Evolutionary conservation across 2,888 invertebrate species (phyloP), one percentile per base, ranked within the genome.

Genomic region (Campoplex nolae): DNA sequence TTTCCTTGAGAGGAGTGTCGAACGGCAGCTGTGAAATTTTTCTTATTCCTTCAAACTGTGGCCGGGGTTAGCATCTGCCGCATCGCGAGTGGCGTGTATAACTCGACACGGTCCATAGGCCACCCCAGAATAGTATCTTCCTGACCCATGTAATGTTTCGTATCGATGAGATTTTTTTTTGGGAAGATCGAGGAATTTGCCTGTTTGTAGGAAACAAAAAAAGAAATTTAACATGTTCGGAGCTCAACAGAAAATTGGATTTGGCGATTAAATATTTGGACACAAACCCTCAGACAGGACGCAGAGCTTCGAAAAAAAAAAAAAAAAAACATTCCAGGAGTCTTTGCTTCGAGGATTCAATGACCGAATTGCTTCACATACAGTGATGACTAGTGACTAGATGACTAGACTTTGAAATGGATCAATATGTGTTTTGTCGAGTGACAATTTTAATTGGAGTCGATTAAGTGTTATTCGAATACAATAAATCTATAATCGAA

Each of bases 1-100:
- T 75, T 87, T 84, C 87, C 77, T 82, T 58, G 42, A 75, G 84
- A 84, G 80, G 51, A 51, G 73, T 67, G 67, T 82, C 81, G 84
- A 87, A 78, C 84, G 77, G 81, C 87, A 87, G 87, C 87, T 87
- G 87, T 84, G 77, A 74, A 70, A 42, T 83, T 81, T 86, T 84
- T 82, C 75, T 86, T 74, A 35, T 54, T 73, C 65, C 45, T 28
- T 65, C 58, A 62, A 82, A 62, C 62, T 54, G 54, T 73, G 78
- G 32, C 35, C 78, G 68, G 82, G 88, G 80, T 81, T 80, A 82
- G 65, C 88, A 88, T 88, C 88, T 88, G 88, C 88, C 70, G 77
- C 54, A 70, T 71, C 71, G 38, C 38, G 80, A 80, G 51, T 51
- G 71, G 71, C 23, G 38, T 28, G 38, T 71, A 48, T 67, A 38